Percentiles rank a stretch among this genome's conserved stretches.
Conservation (phyloP, 35 echinoderm and acorn worm genomes). For the Hemicentrotus pulcherrimus region DNA sequence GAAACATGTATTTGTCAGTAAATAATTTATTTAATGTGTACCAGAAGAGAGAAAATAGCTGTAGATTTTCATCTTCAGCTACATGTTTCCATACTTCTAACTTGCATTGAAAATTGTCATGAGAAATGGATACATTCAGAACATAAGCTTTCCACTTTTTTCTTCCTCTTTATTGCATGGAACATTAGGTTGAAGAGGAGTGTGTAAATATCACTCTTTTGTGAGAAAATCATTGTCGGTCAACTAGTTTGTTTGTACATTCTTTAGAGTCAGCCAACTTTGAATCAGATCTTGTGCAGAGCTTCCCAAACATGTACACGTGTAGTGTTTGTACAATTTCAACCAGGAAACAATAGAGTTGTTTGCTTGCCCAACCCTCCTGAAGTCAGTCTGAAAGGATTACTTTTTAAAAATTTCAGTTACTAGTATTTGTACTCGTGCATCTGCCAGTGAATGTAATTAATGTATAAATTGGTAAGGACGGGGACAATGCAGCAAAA, state of each 20-base stretch:
- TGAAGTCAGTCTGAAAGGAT: not conserved
- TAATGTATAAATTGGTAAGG: not conserved
- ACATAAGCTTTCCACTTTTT: not conserved
- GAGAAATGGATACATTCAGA: not conserved
- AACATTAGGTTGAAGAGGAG: not conserved
- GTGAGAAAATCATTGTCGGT: conserved; percentile 1
- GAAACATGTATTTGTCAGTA: too few relatives aligned
- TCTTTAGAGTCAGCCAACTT: not conserved
- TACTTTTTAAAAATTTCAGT: not conserved
- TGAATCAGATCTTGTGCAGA: not conserved
- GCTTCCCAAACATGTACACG: not conserved
- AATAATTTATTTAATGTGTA: too few relatives aligned
- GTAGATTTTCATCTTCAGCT: not conserved
- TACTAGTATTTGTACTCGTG: not conserved
- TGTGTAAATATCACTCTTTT: conserved; percentile 6
- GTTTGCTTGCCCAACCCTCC: not conserved
- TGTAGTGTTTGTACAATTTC: not conserved
- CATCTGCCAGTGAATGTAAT: not conserved
- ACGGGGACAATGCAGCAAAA: not conserved
- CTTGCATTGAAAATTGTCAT: not conserved
- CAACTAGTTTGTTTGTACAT: not conserved
- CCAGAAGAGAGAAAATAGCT: not conserved
- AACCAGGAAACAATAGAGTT: not conserved
- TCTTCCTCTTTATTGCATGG: not conserved
- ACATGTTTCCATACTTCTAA: not conserved